Conservation (phyloP, 2,888 invertebrate genomes). For the Matsumyia berberina region DNA sequence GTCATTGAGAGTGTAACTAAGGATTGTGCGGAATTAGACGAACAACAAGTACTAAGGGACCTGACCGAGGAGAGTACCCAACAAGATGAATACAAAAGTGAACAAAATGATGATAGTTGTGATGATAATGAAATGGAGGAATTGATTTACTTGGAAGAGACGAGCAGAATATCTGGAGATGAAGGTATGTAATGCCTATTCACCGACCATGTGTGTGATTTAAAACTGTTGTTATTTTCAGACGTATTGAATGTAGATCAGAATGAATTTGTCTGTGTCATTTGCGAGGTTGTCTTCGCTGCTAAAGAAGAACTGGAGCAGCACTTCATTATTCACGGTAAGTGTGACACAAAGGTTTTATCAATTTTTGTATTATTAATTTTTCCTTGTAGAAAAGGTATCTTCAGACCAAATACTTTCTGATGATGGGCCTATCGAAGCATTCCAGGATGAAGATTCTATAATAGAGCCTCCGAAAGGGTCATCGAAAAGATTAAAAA, state of each 20-base stretch:
- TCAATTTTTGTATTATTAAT: neutral
- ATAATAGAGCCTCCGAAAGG: neutral
- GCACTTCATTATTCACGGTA: slow-evolving; percentile 2
- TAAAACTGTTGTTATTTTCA: neutral
- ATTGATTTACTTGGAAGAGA: slow-evolving; percentile 32
- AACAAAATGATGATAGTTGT: neutral
- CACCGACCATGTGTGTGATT: neutral
- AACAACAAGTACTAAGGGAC: neutral
- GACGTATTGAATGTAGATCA: neutral
- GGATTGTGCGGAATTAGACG: slow-evolving; percentile 1
- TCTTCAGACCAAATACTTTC: neutral
- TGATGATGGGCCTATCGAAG: neutral
- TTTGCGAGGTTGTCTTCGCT: neutral
- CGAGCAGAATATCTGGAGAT: neutral
- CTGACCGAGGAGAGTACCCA: neutral
- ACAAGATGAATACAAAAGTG: neutral
- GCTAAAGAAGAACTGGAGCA: neutral
- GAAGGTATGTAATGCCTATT: slow-evolving; percentile 9
- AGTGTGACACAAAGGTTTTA: neutral
- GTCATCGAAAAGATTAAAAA: neutral
- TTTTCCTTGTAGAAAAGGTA: neutral
- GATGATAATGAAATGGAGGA: slow-evolving; percentile 49
- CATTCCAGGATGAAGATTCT: neutral
- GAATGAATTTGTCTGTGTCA: neutral
- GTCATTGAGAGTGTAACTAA: neutral